phyloP scores from a whole-genome alignment of 2,888 invertebrate species.

The Achlya flavicornis region DNA sequence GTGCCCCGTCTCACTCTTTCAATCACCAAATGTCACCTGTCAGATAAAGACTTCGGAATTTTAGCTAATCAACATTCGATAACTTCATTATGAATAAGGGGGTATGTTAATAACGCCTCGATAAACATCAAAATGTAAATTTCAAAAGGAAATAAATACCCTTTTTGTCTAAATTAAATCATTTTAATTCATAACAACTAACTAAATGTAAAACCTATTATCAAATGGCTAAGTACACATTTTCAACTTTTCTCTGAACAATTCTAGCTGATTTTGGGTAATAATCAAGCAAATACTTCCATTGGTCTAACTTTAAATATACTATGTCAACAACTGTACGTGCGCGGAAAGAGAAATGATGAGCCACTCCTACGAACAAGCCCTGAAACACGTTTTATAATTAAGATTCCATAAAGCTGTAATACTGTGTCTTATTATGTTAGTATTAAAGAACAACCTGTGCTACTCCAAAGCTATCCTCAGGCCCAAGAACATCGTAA shows the following conservation, averaged over 20 bases:
- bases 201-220: constrained; percentile 19
- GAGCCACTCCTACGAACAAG: constrained; percentile 76
- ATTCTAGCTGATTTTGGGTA: constrained; percentile 73
- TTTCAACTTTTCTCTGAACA: constrained; percentile 71
- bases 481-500: constrained; percentile 78
- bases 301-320: constrained; percentile 74
- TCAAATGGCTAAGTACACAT: constrained; percentile 73
- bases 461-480: constrained; percentile 83
- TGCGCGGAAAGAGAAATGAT: constrained; percentile 82
- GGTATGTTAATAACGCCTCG: not conserved
- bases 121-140: not conserved
- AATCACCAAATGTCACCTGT: too few relatives aligned
- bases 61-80: too few relatives aligned
- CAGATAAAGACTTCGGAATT: too few relatives aligned
- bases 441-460: constrained; percentile 50
- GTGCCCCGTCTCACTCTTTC: too few relatives aligned
- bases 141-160: not conserved
- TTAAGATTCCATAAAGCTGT: too few relatives aligned
- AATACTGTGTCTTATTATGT: too few relatives aligned
- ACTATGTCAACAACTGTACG: constrained; percentile 80
- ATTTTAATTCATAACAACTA: constrained; percentile 12
- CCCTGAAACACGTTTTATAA: constrained; percentile 64
- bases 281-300: constrained; percentile 79
- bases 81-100: too few relatives aligned
- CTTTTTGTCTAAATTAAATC: constrained; percentile 14